These are phyloP conservation scores for Ictalurus furcatus DNA, from an alignment of 2,113 vertebrate genomes.

Conservation along the genomic window DNA sequence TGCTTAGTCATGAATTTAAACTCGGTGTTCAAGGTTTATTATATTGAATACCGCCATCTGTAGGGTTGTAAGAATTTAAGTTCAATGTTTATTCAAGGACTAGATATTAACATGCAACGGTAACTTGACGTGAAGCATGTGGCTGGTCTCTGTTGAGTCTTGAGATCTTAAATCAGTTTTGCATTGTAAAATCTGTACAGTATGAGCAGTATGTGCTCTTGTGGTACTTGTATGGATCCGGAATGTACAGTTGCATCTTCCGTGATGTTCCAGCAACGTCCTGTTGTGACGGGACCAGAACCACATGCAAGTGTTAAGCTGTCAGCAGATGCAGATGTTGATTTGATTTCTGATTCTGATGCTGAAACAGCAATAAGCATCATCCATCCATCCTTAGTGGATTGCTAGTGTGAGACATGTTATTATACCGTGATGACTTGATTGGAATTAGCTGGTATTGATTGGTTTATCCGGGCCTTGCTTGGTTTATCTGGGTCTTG, in stretches of 20 bases:
- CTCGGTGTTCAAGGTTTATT: neutral
- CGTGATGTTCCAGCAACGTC: neutral
- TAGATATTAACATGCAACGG: too few relatives aligned
- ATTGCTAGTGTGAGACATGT: neutral
- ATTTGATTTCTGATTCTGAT: neutral
- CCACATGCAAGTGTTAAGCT: neutral
- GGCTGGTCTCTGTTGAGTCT: neutral
- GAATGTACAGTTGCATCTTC: neutral
- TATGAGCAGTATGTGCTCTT: neutral
- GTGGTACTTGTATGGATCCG: neutral
- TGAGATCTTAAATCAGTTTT: neutral
- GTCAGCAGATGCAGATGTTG: neutral
- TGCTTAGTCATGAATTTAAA: neutral
- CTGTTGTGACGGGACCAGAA: neutral
- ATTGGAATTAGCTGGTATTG: neutral
- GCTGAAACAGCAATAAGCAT: too few relatives aligned
- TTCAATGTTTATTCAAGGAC: neutral
- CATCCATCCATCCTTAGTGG: neutral
- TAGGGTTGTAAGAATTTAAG: neutral
- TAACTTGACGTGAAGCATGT: too few relatives aligned
- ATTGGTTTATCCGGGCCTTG: neutral
- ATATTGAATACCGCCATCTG: neutral
- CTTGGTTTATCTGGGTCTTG: neutral
- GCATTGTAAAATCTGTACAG: neutral
- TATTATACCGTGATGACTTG: neutral